These are phyloP conservation scores for Mythimna lalbum DNA, from an alignment of 2,888 invertebrate genomes.

Conservation along the genomic window DNA sequence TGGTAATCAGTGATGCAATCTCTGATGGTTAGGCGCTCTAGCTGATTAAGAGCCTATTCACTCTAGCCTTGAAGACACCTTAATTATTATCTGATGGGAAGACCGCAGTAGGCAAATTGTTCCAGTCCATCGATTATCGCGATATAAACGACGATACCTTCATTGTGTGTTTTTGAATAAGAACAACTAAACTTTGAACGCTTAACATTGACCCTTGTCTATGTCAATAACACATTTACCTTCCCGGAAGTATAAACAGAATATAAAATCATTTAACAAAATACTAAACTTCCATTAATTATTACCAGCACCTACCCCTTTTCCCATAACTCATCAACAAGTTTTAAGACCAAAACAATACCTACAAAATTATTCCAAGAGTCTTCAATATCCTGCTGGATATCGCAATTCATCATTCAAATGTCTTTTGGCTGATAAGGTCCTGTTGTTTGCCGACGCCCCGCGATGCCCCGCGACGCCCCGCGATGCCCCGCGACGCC, in stretches of 20 bases:
- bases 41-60: no score
- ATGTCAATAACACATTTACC: not conserved
- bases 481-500: conserved; percentile 12
- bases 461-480: conserved; percentile 13
- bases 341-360: conserved; percentile 45
- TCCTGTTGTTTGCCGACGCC: conserved; percentile 47
- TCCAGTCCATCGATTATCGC: no score
- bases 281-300: conserved; percentile 3
- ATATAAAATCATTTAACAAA: not conserved
- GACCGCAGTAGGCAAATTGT: no score
- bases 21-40: no score
- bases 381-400: conserved; percentile 42
- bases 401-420: conserved; percentile 61
- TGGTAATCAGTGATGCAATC: no score
- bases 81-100: no score
- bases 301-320: conserved; percentile 6
- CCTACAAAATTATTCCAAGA: conserved; percentile 50
- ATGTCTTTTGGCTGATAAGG: conserved; percentile 61
- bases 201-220: no score
- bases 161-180: no score
- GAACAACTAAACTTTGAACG: no score
- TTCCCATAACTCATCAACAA: conserved; percentile 28
- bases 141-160: no score
- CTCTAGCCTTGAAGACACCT: no score
- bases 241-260: not conserved